Percentiles rank a stretch among this genome's conserved stretches.
These are phyloP conservation scores for Druon quercuslanigerum DNA, from an alignment of 1,140 invertebrate genomes.

Conservation along the genomic window DNA sequence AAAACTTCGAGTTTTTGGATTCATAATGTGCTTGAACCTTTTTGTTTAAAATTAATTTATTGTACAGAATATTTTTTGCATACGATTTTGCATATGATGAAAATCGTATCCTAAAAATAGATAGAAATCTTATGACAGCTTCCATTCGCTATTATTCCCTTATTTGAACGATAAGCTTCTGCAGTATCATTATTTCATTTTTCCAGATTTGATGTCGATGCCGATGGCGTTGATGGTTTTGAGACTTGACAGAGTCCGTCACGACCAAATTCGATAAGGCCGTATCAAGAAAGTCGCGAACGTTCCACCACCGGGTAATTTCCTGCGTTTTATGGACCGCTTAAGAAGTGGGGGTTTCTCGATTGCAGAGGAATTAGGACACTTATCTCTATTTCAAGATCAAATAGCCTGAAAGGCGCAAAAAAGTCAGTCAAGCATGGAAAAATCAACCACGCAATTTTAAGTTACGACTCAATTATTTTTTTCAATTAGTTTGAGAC, in stretches of 20 bases:
- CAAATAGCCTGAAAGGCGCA: conserved; percentile 35
- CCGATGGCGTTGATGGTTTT: conserved; percentile 34
- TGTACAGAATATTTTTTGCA: too few relatives aligned
- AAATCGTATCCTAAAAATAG: too few relatives aligned
- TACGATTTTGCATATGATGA: too few relatives aligned
- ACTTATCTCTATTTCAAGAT: conserved; percentile 56
- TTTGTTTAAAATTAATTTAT: too few relatives aligned
- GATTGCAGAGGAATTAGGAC: conserved; percentile 69
- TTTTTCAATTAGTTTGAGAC: not conserved
- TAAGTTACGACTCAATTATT: not conserved
- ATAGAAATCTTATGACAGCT: conserved; percentile 21
- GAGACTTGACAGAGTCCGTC: conserved; percentile 43
- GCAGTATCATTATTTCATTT: conserved; percentile 26
- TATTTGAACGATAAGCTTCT: conserved; percentile 24
- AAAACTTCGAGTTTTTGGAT: too few relatives aligned
- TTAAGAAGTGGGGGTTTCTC: conserved; percentile 61
- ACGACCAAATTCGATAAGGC: conserved; percentile 55
- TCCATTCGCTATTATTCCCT: conserved; percentile 22
- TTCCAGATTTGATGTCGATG: not conserved
- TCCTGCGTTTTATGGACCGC: conserved; percentile 71
- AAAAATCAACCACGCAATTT: conserved; percentile 28
- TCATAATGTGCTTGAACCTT: too few relatives aligned
- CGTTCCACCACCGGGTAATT: conserved; percentile 66
- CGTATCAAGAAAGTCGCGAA: conserved; percentile 62
- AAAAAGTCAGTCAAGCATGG: conserved; percentile 34